Evolutionary conservation across 2,113 vertebrate genomes (phyloP).

Genomic region (Neodontobutis hainanensis): DNA sequence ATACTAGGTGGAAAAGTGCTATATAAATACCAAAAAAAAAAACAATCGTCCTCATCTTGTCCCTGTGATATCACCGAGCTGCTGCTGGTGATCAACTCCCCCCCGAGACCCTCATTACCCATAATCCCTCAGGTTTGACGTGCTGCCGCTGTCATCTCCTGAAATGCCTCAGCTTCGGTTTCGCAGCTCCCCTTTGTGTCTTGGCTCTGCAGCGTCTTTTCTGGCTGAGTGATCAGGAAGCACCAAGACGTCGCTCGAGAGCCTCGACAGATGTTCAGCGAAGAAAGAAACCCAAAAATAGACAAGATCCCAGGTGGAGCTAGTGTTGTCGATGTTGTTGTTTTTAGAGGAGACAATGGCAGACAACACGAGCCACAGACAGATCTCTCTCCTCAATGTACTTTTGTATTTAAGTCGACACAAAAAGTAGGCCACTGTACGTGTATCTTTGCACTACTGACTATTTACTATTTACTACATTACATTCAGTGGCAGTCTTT

Average conservation of each 20-base stretch:
- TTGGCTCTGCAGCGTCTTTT: constrained; percentile 5
- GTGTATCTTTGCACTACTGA: too few relatives aligned
- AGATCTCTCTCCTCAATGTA: neutral
- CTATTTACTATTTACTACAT: too few relatives aligned
- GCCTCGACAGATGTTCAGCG: constrained; percentile 60
- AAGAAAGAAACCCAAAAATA: constrained; percentile 51
- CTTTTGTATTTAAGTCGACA: neutral
- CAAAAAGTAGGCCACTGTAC: too few relatives aligned
- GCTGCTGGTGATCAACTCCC: constrained; percentile 8
- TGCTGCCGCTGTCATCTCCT: constrained; percentile 36
- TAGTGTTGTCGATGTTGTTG: constrained; percentile 26
- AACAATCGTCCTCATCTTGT: too few relatives aligned
- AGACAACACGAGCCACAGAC: neutral
- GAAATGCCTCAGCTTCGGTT: constrained; percentile 18
- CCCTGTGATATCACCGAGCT: constrained; percentile 34
- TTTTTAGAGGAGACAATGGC: neutral
- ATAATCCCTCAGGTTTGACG: constrained; percentile 51
- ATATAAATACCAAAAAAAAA: too few relatives aligned
- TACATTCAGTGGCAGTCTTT: too few relatives aligned
- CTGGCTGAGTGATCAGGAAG: constrained; percentile 37
- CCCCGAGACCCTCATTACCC: constrained; percentile 56
- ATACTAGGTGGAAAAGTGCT: too few relatives aligned
- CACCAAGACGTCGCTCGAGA: constrained; percentile 45
- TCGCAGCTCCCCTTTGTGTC: neutral
- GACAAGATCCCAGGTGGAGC: constrained; percentile 39